Conservation (phyloP, 2,113 vertebrate species). For the Ahaetulla prasina region DNA sequence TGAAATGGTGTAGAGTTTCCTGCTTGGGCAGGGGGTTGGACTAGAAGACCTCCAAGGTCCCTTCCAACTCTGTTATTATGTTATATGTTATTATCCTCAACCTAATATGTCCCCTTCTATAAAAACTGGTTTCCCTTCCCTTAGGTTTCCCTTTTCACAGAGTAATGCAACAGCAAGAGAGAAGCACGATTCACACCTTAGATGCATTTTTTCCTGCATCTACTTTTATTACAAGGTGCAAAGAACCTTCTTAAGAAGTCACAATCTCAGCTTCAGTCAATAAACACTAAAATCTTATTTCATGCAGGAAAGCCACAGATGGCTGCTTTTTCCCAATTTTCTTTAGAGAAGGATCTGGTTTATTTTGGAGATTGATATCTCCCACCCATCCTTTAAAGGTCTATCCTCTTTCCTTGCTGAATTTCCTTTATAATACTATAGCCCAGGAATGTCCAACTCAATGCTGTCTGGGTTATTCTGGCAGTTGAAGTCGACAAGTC, state of each 20-base stretch:
- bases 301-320: not conserved
- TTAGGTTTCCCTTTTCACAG: not conserved
- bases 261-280: conserved; percentile 20
- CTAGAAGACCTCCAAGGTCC: no score
- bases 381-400: not conserved
- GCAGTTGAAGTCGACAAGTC: not conserved
- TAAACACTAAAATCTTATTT: not conserved
- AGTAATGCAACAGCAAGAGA: not conserved
- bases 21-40: no score
- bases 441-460: not conserved
- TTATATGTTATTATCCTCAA: no score
- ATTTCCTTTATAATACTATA: not conserved
- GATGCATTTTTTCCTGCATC: not conserved
- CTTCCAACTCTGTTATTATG: no score
- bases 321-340: not conserved
- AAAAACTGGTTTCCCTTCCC: not conserved
- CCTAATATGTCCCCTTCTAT: no score
- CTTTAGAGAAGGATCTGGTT: not conserved
- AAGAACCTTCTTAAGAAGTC: conserved; percentile 2
- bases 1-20: no score
- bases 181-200: not conserved
- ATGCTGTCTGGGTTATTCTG: not conserved
- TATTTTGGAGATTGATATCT: not conserved
- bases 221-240: conserved; percentile 1
- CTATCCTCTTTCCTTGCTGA: not conserved